Evolutionary conservation across 2,113 vertebrate species (phyloP).

Genomic region (Microcebus lehilahytsara): DNA sequence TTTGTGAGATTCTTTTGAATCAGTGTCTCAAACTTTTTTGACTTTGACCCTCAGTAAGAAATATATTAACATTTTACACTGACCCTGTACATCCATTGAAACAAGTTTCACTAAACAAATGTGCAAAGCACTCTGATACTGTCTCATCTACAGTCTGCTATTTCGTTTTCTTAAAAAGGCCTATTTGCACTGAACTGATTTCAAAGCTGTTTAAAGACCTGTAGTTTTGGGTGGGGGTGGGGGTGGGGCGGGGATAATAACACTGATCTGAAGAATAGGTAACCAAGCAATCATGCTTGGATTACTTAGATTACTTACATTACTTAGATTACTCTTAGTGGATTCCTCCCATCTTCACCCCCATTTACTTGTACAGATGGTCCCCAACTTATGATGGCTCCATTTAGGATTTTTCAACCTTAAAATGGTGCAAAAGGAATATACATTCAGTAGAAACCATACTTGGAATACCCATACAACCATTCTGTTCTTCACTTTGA

Average conservation of each 20-base stretch:
- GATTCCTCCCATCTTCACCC: background rate
- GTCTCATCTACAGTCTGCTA: background rate
- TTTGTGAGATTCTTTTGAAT: constrained; percentile 14
- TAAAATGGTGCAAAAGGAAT: background rate
- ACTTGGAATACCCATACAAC: background rate
- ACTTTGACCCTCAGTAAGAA: background rate
- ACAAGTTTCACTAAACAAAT: background rate
- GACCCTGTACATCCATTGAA: background rate
- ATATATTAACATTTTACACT: background rate
- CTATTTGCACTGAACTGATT: constrained; percentile 22
- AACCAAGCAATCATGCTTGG: background rate
- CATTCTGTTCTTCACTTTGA: background rate
- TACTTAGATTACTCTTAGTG: background rate
- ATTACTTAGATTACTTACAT: too few species aligned
- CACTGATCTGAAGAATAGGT: background rate
- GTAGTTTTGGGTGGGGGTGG: background rate
- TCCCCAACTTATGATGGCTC: background rate
- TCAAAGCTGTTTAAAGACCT: background rate
- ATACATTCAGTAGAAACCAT: background rate
- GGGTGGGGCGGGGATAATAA: background rate
- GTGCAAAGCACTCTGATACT: background rate
- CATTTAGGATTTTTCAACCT: background rate
- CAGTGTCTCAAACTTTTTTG: background rate
- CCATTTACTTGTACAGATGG: background rate
- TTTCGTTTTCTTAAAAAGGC: constrained; percentile 35